Percentiles rank a stretch among this genome's conserved stretches.
Evolutionary conservation across 2,113 vertebrate species (phyloP).

Genomic region (Cyanoramphus novaezelandiae): DNA sequence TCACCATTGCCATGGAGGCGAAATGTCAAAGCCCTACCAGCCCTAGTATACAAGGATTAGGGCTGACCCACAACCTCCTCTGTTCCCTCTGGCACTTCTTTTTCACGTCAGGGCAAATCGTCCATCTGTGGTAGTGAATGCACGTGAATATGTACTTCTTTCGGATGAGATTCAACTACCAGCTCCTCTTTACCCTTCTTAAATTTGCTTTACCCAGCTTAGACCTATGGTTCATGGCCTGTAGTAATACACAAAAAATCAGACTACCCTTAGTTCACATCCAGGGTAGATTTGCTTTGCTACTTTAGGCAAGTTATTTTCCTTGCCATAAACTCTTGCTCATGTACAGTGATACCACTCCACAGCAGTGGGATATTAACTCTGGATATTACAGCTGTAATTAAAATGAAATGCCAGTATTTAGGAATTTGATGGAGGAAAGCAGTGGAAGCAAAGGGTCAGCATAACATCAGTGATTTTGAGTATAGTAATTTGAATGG

Average conservation of each 20-base stretch:
- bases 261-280: not conserved
- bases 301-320: not conserved
- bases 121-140: not conserved
- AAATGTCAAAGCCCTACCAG: not conserved
- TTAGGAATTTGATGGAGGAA: not conserved
- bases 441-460: not conserved
- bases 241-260: not conserved
- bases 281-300: not conserved
- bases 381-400: not conserved
- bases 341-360: not conserved
- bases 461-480: fast-evolving
- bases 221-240: not conserved
- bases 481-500: not conserved
- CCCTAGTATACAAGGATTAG: not conserved
- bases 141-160: not conserved
- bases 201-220: not conserved
- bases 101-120: not conserved
- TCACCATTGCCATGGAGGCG: not conserved
- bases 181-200: not conserved
- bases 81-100: not conserved
- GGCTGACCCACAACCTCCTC: not conserved
- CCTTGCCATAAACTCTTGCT: not conserved
- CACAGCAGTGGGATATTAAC: not conserved
- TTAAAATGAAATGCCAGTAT: not conserved
- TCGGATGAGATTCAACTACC: not conserved